A percentile compares a stretch with the other conserved stretches of the same genome.
These are phyloP conservation scores for Catostylus mosaicus DNA, from an alignment of 30 jellyfish, hydroid and myxozoan genomes.

Conservation along the genomic window DNA sequence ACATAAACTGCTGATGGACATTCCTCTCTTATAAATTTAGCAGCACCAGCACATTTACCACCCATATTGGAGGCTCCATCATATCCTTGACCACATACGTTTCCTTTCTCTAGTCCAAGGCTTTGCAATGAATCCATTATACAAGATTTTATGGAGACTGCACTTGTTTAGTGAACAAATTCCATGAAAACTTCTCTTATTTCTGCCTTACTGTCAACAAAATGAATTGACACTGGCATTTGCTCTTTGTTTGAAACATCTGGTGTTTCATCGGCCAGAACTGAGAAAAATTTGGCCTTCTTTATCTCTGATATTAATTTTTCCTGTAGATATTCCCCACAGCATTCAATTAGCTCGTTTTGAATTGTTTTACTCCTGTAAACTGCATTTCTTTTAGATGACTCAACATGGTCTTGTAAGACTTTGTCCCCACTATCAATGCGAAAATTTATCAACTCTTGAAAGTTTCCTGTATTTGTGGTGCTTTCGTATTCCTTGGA, in stretches of 20 bases:
- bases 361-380: conserved; percentile 67
- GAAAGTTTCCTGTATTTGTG: no score
- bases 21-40: neutral
- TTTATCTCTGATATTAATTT: conserved; percentile 1
- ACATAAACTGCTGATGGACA: conserved; percentile 57
- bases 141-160: conserved; percentile 60
- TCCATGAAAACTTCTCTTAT: conserved; percentile 68
- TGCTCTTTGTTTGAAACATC: conserved; percentile 37
- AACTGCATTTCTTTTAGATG: conserved; percentile 58
- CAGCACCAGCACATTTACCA: conserved; percentile 56
- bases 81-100: conserved; percentile 71
- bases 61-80: conserved; percentile 85
- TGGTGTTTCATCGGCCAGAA: no score
- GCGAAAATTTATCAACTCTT: no score
- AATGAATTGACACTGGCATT: conserved; percentile 40
- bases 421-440: no score
- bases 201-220: conserved; percentile 18
- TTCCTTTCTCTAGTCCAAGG: conserved; percentile 15
- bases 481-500: no score
- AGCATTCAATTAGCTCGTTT: conserved; percentile 56
- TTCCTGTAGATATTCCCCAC: conserved; percentile 56
- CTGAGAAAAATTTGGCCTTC: conserved; percentile 29
- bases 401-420: conserved; percentile 26
- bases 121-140: conserved; percentile 1
- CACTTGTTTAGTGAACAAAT: conserved; percentile 52